These are phyloP conservation scores for Ephialtes manifestator DNA, from an alignment of 2,888 invertebrate species.

Conservation along the genomic window DNA sequence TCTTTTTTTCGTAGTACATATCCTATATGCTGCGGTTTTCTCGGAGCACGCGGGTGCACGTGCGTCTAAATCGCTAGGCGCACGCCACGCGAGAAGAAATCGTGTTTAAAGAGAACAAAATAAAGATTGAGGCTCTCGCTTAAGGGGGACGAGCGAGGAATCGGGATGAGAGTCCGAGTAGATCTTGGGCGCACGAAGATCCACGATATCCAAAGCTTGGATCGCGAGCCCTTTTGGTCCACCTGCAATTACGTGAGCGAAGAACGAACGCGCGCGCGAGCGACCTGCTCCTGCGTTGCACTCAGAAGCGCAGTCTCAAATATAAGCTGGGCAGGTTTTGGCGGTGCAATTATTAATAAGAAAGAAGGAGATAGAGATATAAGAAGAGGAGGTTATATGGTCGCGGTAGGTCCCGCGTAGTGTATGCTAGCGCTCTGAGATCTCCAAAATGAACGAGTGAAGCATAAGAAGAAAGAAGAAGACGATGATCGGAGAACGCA, in stretches of 20 bases:
- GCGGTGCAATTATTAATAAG: constrained; percentile 82
- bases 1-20: constrained; percentile 30
- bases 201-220: constrained; percentile 63
- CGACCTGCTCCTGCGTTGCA: constrained; percentile 65
- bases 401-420: constrained; percentile 65
- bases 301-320: constrained; percentile 74
- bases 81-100: constrained; percentile 71
- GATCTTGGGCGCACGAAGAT: constrained; percentile 67
- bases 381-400: constrained; percentile 62
- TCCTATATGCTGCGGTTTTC: constrained; percentile 61
- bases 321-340: constrained; percentile 81
- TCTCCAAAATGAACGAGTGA: constrained; percentile 50
- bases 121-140: constrained; percentile 49
- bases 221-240: constrained; percentile 60
- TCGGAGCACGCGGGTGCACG: constrained; percentile 63
- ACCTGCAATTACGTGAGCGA: constrained; percentile 73
- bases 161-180: constrained; percentile 64
- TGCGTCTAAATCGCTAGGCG: constrained; percentile 71
- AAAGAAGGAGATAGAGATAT: constrained; percentile 70
- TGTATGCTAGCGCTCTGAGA: constrained; percentile 45
- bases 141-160: constrained; percentile 68
- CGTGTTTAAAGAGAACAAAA: constrained; percentile 51
- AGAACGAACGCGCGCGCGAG: constrained; percentile 43
- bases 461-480: constrained; percentile 55
- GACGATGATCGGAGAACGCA: constrained; percentile 65